Conservation (phyloP, 2,797 vertebrate genomes). For the Steatocranus sp. region DNA sequence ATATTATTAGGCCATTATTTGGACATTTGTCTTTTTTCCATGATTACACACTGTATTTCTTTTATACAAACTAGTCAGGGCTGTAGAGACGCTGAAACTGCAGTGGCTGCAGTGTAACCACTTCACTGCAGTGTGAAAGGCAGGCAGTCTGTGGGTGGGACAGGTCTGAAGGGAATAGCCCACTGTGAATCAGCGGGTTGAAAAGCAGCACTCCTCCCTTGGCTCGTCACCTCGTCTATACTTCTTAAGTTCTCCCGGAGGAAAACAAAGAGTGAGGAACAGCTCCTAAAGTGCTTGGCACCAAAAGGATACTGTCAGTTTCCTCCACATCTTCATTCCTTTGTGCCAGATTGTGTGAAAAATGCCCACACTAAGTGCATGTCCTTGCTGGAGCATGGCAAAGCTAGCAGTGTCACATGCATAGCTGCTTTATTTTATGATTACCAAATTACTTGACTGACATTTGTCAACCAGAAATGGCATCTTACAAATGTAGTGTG, state of each 20-base stretch:
- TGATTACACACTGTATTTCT: not conserved
- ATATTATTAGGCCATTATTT: not conserved
- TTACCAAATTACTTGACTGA: not conserved
- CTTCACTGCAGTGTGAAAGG: conserved; percentile 15
- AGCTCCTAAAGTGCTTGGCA: conserved; percentile 22
- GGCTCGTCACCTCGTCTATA: not conserved
- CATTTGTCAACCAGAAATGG: not conserved
- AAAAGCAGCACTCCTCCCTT: conserved; percentile 1
- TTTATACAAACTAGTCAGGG: not conserved
- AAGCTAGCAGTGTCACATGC: not conserved
- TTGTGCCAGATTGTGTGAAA: not conserved
- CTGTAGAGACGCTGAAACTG: not conserved
- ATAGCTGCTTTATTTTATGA: not conserved
- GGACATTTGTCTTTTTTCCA: not conserved
- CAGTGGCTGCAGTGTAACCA: conserved; percentile 7
- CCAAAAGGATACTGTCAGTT: not conserved
- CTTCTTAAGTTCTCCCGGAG: conserved; percentile 1
- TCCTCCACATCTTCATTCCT: not conserved
- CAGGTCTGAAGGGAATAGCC: conserved; percentile 5
- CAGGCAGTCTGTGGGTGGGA: conserved; percentile 23
- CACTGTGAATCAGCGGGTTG: not conserved
- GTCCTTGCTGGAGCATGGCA: not conserved
- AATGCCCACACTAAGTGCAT: not conserved
- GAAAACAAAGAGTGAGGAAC: not conserved
- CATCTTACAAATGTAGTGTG: not conserved